Conservation (phyloP, 30 jellyfish, hydroid and myxozoan species). For the Rhopilema esculentum region DNA sequence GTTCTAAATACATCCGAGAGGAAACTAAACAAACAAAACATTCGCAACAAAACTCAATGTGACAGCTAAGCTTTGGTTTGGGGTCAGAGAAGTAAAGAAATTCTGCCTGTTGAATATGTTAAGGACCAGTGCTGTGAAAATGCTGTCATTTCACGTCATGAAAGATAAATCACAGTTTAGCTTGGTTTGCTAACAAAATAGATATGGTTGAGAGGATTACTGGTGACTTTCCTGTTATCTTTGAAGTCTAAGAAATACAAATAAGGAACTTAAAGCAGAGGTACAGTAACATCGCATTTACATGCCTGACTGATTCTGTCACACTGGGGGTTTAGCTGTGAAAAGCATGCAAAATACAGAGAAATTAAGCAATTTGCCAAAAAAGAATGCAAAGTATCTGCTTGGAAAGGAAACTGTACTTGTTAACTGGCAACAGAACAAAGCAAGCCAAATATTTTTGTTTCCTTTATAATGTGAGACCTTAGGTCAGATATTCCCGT, state of each 20-base stretch:
- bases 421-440: not conserved
- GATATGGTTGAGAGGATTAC: constrained; percentile 35
- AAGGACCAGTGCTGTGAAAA: constrained; percentile 32
- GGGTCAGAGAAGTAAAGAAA: constrained; percentile 18
- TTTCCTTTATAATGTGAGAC: not conserved
- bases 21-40: not conserved
- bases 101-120: constrained; percentile 8
- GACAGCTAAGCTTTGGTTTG: not conserved
- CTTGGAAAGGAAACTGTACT: not conserved
- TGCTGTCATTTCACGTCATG: constrained; percentile 3
- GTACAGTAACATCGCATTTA: not conserved
- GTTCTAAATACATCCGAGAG: not conserved
- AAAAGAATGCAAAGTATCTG: no score
- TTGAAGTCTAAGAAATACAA: constrained; percentile 6
- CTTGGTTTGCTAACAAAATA: constrained; percentile 30
- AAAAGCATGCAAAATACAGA: not conserved
- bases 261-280: not conserved
- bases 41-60: constrained; percentile 1
- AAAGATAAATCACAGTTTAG: constrained; percentile 13
- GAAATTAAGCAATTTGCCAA: not conserved
- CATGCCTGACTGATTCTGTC: not conserved
- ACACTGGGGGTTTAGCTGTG: not conserved
- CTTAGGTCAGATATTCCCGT: no score
- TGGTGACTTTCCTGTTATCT: constrained; percentile 11
- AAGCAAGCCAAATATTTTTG: not conserved